Conservation (phyloP, 2,888 invertebrate species). For the Eupithecia vulgata region DNA sequence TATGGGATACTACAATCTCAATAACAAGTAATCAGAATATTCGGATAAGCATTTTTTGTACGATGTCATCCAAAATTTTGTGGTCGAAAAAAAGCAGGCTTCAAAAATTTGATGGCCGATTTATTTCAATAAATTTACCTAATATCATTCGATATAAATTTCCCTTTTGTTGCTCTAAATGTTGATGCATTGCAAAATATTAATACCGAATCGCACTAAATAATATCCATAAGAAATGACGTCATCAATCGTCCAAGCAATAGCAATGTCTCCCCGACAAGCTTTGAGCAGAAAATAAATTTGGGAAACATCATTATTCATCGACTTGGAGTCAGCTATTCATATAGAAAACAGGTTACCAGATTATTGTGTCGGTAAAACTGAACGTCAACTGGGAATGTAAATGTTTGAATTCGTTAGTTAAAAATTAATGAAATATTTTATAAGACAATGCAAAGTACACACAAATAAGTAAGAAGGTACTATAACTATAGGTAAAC, state of each 20-base stretch:
- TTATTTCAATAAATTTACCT: too few species aligned
- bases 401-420: background rate
- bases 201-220: conserved; percentile 16
- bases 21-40: background rate
- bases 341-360: background rate
- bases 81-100: too few species aligned
- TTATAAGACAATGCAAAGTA: too few species aligned
- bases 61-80: background rate
- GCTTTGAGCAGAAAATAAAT: conserved; percentile 61
- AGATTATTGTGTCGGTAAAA: background rate
- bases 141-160: background rate
- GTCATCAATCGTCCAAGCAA: conserved; percentile 52
- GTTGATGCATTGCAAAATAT: conserved; percentile 12
- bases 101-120: background rate
- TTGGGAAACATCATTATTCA: conserved; percentile 73
- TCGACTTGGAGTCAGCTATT: conserved; percentile 47
- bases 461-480: too few species aligned
- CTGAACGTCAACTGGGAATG: background rate
- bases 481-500: too few species aligned
- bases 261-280: conserved; percentile 55
- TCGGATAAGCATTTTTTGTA: background rate
- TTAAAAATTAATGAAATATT: too few species aligned
- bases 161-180: background rate
- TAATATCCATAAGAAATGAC: conserved; percentile 39
- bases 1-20: background rate